Evolutionary conservation across 2,888 invertebrate genomes (phyloP).

Genomic region (Eucera pruinosa): DNA sequence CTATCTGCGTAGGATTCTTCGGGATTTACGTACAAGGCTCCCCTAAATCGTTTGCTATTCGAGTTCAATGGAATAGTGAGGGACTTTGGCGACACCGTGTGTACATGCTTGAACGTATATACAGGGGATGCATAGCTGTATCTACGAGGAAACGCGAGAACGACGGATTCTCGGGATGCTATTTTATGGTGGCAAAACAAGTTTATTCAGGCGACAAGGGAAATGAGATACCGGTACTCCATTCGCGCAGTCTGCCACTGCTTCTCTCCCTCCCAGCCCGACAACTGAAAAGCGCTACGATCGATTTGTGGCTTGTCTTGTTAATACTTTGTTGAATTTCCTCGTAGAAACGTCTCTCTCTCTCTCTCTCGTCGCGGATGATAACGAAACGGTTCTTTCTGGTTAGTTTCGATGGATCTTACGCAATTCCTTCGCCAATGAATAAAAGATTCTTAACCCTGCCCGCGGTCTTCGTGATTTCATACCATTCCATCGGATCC

Average conservation of each 20-base stretch:
- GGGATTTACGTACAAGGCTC: not conserved
- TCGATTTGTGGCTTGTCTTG: not conserved
- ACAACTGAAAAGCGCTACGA: slow-evolving; percentile 4
- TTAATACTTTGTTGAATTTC: not conserved
- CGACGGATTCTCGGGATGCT: slow-evolving; percentile 6
- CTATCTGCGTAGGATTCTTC: not conserved
- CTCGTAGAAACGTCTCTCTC: not conserved
- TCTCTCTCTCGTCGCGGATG: not conserved
- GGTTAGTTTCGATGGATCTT: not conserved
- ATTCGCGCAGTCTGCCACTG: slow-evolving; percentile 7
- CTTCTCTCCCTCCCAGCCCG: not conserved
- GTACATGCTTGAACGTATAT: not conserved
- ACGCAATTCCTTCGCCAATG: not conserved
- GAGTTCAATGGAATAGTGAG: not conserved
- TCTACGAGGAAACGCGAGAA: slow-evolving; percentile 20
- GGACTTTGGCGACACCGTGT: not conserved
- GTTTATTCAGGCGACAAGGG: slow-evolving; percentile 27
- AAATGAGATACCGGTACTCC: slow-evolving; percentile 20
- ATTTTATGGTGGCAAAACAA: slow-evolving; percentile 13
- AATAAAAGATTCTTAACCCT: too few relatives aligned
- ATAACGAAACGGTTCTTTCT: not conserved
- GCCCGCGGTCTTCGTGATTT: too few relatives aligned
- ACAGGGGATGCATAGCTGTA: slow-evolving; percentile 1
- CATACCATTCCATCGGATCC: too few relatives aligned
- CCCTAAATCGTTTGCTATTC: not conserved